Evolutionary conservation across 2,888 invertebrate genomes (phyloP).

Genomic region (Brenthis daphne): DNA sequence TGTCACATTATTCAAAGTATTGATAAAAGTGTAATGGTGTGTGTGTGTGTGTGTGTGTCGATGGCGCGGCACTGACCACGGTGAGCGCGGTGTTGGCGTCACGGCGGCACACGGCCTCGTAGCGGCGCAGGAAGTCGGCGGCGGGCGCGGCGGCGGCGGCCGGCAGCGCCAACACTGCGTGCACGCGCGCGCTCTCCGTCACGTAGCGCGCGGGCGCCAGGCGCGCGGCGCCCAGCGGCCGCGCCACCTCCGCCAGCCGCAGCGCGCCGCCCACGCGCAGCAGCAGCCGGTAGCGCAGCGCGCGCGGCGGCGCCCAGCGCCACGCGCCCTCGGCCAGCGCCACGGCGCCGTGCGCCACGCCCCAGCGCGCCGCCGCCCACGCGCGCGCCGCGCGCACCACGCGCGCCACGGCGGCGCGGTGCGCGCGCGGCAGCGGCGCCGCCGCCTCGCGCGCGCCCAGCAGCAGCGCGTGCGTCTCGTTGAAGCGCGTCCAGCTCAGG

Average conservation of each 20-base stretch:
- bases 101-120: conserved; percentile 86
- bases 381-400: conserved; percentile 31
- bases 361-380: conserved; percentile 30
- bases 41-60: too few relatives aligned
- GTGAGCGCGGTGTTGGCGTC: conserved; percentile 90
- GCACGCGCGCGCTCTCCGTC: conserved; percentile 93
- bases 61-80: conserved; percentile 72
- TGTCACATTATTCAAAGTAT: too few relatives aligned
- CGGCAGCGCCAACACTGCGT: conserved; percentile 87
- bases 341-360: background rate
- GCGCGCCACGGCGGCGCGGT: conserved; percentile 54
- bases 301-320: conserved; percentile 34
- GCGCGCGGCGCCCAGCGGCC: conserved; percentile 93
- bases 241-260: conserved; percentile 87
- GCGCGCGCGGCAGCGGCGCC: conserved; percentile 76
- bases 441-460: conserved; percentile 89
- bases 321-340: conserved; percentile 56
- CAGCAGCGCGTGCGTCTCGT: conserved; percentile 90
- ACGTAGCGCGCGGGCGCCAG: conserved; percentile 97
- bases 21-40: too few relatives aligned
- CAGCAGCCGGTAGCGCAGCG: conserved; percentile 31
- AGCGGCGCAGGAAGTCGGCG: conserved; percentile 86
- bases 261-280: conserved; percentile 88
- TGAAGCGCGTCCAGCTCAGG: conserved; percentile 93
- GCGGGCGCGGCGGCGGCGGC: conserved; percentile 52